These are phyloP conservation scores for Cyclophora punctaria DNA, from an alignment of 2,888 invertebrate species.

Conservation along the genomic window DNA sequence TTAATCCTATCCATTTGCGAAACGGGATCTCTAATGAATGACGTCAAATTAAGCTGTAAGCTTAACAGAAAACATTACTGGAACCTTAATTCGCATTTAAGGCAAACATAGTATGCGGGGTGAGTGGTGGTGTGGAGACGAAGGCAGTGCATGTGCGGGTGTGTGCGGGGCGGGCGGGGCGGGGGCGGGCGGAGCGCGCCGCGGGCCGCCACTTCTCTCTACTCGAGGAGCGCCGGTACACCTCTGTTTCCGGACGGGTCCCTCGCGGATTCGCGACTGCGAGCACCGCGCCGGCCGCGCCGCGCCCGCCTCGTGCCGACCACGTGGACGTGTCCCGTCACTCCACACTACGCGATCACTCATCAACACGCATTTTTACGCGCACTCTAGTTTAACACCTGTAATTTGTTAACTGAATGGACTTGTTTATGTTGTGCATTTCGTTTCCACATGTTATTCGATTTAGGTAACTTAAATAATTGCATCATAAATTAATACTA, in stretches of 20 bases:
- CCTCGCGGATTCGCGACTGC: slow-evolving; percentile 64
- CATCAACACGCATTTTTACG: slow-evolving; percentile 22
- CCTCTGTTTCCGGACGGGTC: slow-evolving; percentile 72
- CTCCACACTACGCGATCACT: slow-evolving; percentile 44
- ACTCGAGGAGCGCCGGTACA: slow-evolving; percentile 72
- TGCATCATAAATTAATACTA: too few species aligned
- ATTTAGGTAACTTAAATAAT: background rate
- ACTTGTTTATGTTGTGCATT: slow-evolving; percentile 25
- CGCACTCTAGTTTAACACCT: slow-evolving; percentile 48
- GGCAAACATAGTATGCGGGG: slow-evolving; percentile 72
- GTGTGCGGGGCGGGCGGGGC: slow-evolving; percentile 40
- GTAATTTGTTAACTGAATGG: slow-evolving; percentile 48
- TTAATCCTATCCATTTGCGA: slow-evolving; percentile 34
- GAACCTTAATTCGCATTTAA: slow-evolving; percentile 73
- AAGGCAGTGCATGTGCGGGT: slow-evolving; percentile 63
- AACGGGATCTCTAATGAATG: slow-evolving; percentile 55
- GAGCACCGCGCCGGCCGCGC: slow-evolving; percentile 39
- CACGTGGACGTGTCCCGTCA: slow-evolving; percentile 53
- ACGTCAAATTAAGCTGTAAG: slow-evolving; percentile 66
- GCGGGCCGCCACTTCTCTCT: slow-evolving; percentile 72
- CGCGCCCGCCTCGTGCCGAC: slow-evolving; percentile 47
- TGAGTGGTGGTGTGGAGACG: slow-evolving; percentile 69
- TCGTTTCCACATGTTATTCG: slow-evolving; percentile 2
- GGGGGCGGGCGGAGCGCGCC: slow-evolving; percentile 52
- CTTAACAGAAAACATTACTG: slow-evolving; percentile 70